phyloP scores from a whole-genome alignment of 1,140 invertebrate species.

The Probaryconus sp. region DNA sequence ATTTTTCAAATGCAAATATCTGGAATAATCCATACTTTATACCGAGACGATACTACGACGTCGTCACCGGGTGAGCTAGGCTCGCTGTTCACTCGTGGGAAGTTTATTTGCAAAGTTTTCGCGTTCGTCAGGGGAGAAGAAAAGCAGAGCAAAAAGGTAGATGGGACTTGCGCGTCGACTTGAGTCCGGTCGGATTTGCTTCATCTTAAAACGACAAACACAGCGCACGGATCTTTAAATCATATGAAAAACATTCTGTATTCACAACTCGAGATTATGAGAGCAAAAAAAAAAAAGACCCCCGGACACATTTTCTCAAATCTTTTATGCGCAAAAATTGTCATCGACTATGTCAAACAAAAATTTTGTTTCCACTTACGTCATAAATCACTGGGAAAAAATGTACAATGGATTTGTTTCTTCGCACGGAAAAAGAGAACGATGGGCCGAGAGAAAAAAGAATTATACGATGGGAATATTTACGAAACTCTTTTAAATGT shows the following conservation, averaged over 20 bases:
- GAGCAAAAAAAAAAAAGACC: too few relatives aligned
- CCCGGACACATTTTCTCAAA: too few relatives aligned
- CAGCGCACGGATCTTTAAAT: conserved; percentile 39
- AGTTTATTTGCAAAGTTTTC: conserved; percentile 73
- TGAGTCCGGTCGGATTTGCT: conserved; percentile 54
- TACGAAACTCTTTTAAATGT: too few relatives aligned
- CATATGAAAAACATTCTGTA: conserved; percentile 47
- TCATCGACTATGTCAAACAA: too few relatives aligned
- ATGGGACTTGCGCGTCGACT: conserved; percentile 51
- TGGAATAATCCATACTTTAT: conserved; percentile 78
- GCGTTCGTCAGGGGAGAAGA: conserved; percentile 50
- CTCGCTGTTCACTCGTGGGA: conserved; percentile 60
- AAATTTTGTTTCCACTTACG: too few relatives aligned
- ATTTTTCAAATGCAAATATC: conserved; percentile 77
- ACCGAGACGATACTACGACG: conserved; percentile 69
- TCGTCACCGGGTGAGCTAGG: conserved; percentile 59
- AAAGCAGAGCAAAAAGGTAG: conserved; percentile 46
- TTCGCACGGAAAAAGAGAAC: too few relatives aligned
- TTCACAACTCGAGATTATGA: conserved; percentile 35
- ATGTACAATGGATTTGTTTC: too few relatives aligned
- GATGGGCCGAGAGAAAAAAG: too few relatives aligned
- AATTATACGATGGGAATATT: too few relatives aligned
- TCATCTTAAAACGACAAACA: conserved; percentile 55
- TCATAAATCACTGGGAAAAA: too few relatives aligned
- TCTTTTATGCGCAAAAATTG: background rate